Evolutionary conservation across 2,888 invertebrate genomes (phyloP).

Genomic region (Ashinkailepas kermadecensis): DNA sequence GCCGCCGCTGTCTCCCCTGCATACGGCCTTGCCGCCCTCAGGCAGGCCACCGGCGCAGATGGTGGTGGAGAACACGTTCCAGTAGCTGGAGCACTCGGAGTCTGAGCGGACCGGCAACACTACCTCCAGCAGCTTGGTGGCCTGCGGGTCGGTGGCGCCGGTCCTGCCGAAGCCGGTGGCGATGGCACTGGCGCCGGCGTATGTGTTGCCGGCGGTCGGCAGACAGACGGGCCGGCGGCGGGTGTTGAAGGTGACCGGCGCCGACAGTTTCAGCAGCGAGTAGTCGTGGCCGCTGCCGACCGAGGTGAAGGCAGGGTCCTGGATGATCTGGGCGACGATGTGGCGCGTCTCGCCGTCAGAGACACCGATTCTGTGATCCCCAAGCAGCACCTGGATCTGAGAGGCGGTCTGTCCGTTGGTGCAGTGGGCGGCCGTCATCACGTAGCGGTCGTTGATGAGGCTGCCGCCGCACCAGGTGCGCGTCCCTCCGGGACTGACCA

Average conservation of each 20-base stretch:
- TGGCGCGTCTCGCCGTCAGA: not conserved
- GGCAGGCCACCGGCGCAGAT: not conserved
- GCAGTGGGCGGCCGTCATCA: not conserved
- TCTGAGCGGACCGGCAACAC: not conserved
- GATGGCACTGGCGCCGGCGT: not conserved
- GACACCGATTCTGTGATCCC: not conserved
- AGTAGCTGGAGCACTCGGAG: not conserved
- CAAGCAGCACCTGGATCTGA: not conserved
- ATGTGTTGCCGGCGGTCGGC: not conserved
- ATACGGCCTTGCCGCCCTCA: not conserved
- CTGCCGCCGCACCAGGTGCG: not conserved
- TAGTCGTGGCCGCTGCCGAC: not conserved
- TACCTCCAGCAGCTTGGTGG: not conserved
- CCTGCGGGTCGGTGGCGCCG: not conserved
- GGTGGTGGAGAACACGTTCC: not conserved
- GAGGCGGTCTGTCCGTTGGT: not conserved
- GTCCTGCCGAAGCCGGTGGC: not conserved
- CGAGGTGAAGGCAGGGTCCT: not conserved
- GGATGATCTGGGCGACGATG: not conserved
- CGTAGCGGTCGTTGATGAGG: not conserved
- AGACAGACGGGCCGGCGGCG: not conserved
- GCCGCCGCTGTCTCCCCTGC: constrained; percentile 15
- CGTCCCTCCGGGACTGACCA: not conserved
- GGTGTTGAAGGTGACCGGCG: not conserved
- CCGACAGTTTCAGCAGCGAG: not conserved